A percentile compares a stretch with the other conserved stretches of the same genome.
Conservation (phyloP, 1,140 invertebrate genomes). For the Caerostris darwini region DNA sequence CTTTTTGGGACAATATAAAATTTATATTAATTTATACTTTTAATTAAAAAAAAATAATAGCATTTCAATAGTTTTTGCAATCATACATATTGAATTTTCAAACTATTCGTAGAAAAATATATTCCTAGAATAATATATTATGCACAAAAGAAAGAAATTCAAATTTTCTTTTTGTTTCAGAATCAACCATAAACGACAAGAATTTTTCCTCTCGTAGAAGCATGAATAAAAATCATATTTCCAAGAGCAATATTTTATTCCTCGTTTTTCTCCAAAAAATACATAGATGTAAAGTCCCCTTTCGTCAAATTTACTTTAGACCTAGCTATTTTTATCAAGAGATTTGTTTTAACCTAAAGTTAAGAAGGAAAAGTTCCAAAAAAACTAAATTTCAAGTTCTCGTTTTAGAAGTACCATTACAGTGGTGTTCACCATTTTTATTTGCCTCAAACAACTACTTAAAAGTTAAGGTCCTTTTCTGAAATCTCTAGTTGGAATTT, state of each 20-base stretch:
- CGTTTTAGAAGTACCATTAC: not conserved
- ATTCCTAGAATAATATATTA: too few species aligned
- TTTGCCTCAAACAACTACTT: conserved; percentile 44
- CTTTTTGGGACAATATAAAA: too few species aligned
- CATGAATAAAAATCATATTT: not conserved
- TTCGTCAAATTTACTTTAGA: conserved; percentile 5
- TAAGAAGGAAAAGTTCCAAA: not conserved
- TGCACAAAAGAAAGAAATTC: too few species aligned
- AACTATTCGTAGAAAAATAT: too few species aligned
- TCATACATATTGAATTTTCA: too few species aligned
- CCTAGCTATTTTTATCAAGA: not conserved
- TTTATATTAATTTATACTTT: too few species aligned
- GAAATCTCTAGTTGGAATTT: not conserved
- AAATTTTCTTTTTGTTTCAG: not conserved
- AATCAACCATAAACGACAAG: not conserved
- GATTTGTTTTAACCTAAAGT: not conserved
- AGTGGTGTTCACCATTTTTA: not conserved
- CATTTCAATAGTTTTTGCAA: too few species aligned
- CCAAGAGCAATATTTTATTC: not conserved
- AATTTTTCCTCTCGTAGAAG: not conserved
- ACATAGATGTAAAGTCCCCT: not conserved
- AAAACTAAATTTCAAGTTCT: conserved; percentile 2
- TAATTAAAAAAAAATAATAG: too few species aligned
- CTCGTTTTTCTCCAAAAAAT: not conserved
- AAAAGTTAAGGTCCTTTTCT: conserved; percentile 1